Evolutionary conservation across 2,797 vertebrate species (phyloP).

Genomic region (Chelmon rostratus): DNA sequence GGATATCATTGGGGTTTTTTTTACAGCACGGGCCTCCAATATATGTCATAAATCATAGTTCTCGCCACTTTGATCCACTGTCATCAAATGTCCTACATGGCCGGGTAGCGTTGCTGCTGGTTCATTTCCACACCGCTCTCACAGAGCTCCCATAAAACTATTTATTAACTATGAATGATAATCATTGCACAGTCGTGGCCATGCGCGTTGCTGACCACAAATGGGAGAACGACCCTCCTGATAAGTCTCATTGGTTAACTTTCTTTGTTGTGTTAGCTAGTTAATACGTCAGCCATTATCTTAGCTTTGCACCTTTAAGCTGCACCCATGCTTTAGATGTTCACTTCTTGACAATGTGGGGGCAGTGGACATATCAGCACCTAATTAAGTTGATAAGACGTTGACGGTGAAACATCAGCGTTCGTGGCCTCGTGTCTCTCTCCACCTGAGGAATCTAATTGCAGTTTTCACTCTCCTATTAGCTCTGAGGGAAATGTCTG

Average conservation of each 20-base stretch:
- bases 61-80: neutral
- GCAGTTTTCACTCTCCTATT: neutral
- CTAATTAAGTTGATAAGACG: neutral
- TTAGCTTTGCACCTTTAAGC: neutral
- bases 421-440: neutral
- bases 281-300: neutral
- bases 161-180: neutral
- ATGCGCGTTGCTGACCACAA: neutral
- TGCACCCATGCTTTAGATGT: too few species aligned
- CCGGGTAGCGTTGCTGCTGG: too few species aligned
- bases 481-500: neutral
- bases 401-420: neutral
- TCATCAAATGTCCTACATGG: neutral
- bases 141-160: neutral
- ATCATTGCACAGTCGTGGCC: neutral
- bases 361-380: neutral
- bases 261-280: neutral
- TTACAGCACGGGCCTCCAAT: neutral
- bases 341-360: neutral
- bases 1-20: conserved; percentile 10
- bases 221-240: too few species aligned
- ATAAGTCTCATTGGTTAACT: too few species aligned
- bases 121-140: neutral
- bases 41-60: neutral
- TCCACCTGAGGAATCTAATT: neutral